Evolutionary conservation across 2,113 vertebrate genomes (phyloP).

Genomic region (Perca fluviatilis): DNA sequence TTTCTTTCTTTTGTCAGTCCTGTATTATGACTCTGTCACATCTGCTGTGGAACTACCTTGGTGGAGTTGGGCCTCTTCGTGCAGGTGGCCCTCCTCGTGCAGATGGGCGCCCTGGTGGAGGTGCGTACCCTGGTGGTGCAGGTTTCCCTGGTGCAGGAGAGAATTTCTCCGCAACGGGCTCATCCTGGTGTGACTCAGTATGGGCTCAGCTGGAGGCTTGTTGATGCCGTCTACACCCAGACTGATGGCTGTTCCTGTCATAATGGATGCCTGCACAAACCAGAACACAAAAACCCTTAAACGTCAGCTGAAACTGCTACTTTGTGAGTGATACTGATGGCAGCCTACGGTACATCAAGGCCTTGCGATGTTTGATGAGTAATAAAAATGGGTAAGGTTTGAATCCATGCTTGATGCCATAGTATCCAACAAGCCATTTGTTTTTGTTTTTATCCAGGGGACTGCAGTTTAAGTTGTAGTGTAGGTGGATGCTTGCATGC

Average conservation of each 20-base stretch:
- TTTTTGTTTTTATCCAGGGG: neutral
- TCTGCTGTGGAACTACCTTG: slow-evolving; percentile 46
- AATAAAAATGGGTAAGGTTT: neutral
- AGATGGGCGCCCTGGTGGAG: slow-evolving; percentile 72
- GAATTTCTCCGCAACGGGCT: slow-evolving; percentile 84
- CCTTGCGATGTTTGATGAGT: neutral
- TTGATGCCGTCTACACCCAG: slow-evolving; percentile 87
- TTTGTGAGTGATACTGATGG: neutral
- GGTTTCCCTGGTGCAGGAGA: slow-evolving; percentile 73
- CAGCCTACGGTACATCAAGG: neutral
- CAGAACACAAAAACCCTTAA: neutral
- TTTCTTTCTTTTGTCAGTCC: neutral
- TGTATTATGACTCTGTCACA: neutral
- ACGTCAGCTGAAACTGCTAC: neutral
- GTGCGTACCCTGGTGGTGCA: slow-evolving; percentile 63
- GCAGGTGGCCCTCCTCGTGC: slow-evolving; percentile 72
- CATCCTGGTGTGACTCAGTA: slow-evolving; percentile 79
- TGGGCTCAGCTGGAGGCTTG: slow-evolving; percentile 84
- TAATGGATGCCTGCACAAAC: slow-evolving; percentile 91
- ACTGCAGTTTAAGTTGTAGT: neutral
- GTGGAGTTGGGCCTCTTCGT: slow-evolving; percentile 67
- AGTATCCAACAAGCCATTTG: neutral
- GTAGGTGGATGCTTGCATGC: neutral
- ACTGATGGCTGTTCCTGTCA: slow-evolving; percentile 92
- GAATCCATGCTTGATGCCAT: neutral